These are phyloP conservation scores for Cantharis rustica DNA, from an alignment of 2,888 invertebrate species.

Conservation along the genomic window DNA sequence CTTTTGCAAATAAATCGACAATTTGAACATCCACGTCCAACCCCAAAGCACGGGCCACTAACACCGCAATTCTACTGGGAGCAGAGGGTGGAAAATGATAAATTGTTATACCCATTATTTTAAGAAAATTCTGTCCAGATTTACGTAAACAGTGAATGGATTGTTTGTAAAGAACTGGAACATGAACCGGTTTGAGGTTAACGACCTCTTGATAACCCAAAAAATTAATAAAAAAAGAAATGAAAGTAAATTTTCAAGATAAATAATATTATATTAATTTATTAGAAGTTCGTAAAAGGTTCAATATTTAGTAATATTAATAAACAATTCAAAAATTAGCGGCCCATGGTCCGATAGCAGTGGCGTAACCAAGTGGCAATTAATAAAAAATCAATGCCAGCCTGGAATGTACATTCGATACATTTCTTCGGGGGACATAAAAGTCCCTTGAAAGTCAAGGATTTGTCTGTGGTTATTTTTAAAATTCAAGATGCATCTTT, in stretches of 20 bases:
- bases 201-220: not conserved
- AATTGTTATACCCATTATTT: constrained; percentile 57
- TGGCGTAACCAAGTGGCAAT: not conserved
- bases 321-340: not conserved
- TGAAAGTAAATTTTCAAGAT: not conserved
- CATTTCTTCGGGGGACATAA: too few species aligned
- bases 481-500: too few species aligned
- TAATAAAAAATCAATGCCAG: not conserved
- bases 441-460: too few species aligned
- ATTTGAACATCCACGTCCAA: constrained; percentile 60
- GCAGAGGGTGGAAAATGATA: constrained; percentile 68
- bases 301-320: not conserved
- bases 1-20: constrained; percentile 63
- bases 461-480: too few species aligned
- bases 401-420: too few species aligned
- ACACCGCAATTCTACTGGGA: constrained; percentile 65
- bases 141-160: not conserved
- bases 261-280: not conserved
- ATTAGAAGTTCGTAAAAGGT: not conserved
- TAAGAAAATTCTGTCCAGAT: not conserved
- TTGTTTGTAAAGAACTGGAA: not conserved
- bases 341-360: not conserved
- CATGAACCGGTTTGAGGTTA: not conserved
- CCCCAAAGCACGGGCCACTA: constrained; percentile 64
- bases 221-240: not conserved